Percentiles rank a stretch among this genome's conserved stretches.
phyloP scores from a whole-genome alignment of 2,797 vertebrate genomes.

The Diceros bicornis region DNA sequence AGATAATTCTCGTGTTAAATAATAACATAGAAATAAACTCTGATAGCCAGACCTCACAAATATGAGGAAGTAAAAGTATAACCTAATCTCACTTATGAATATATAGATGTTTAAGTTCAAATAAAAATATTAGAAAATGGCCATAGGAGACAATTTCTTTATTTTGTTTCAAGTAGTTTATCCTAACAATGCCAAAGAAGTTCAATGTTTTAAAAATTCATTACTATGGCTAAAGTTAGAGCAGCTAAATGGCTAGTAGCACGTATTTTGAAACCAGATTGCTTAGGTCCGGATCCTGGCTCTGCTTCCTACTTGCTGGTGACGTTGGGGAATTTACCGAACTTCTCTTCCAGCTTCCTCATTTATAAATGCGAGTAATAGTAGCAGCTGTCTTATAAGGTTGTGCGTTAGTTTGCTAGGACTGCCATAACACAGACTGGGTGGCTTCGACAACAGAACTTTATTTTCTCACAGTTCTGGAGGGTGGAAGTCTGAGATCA shows the following conservation, averaged over 20 bases:
- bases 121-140: neutral
- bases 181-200: neutral
- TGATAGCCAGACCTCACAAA: neutral
- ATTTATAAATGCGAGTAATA: neutral
- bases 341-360: neutral
- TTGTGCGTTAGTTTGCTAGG: neutral
- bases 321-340: neutral
- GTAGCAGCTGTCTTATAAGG: neutral
- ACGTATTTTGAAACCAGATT: neutral
- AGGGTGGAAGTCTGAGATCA: neutral
- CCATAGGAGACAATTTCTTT: neutral
- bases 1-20: neutral
- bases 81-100: neutral
- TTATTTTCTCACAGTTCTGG: neutral
- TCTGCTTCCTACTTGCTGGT: neutral
- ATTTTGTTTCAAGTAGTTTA: conserved; percentile 10
- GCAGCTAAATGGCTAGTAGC: neutral
- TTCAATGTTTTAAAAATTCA: neutral
- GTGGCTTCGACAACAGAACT: neutral
- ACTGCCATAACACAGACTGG: neutral
- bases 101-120: neutral
- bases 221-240: neutral
- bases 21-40: neutral
- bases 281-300: neutral
- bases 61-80: neutral